phyloP scores from a whole-genome alignment of 2,888 invertebrate genomes.

The Drymonia ruficornis region DNA sequence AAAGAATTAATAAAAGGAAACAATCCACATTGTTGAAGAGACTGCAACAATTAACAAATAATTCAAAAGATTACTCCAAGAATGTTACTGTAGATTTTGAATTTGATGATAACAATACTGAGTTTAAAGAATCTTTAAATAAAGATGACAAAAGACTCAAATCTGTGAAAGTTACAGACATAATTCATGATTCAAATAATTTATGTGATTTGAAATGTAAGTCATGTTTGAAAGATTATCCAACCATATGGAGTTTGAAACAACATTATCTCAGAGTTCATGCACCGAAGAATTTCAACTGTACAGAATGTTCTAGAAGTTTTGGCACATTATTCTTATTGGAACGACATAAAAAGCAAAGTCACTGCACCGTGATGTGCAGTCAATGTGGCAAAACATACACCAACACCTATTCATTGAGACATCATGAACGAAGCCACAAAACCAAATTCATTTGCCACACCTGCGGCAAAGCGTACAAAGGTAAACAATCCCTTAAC shows the following conservation, averaged over 20 bases:
- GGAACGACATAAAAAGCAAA: constrained; percentile 35
- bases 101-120: neutral
- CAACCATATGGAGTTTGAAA: constrained; percentile 32
- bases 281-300: constrained; percentile 47
- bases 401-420: constrained; percentile 34
- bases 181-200: constrained; percentile 18
- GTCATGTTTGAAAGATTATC: constrained; percentile 35
- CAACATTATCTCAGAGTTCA: constrained; percentile 43
- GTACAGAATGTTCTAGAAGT: constrained; percentile 39
- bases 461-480: constrained; percentile 48
- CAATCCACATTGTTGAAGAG: constrained; percentile 6
- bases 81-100: constrained; percentile 12
- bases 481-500: constrained; percentile 37
- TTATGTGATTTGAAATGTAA: constrained; percentile 37
- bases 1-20: constrained; percentile 12
- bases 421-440: constrained; percentile 44
- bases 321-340: constrained; percentile 37
- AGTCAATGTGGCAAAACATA: constrained; percentile 50
- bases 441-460: constrained; percentile 34
- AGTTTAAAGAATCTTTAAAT: neutral
- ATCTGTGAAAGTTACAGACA: constrained; percentile 9
- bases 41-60: constrained; percentile 17
- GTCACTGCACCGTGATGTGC: constrained; percentile 40
- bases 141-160: constrained; percentile 1
- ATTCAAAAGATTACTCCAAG: neutral